Conservation (phyloP, 2,113 vertebrate genomes). For the Carollia perspicillata region DNA sequence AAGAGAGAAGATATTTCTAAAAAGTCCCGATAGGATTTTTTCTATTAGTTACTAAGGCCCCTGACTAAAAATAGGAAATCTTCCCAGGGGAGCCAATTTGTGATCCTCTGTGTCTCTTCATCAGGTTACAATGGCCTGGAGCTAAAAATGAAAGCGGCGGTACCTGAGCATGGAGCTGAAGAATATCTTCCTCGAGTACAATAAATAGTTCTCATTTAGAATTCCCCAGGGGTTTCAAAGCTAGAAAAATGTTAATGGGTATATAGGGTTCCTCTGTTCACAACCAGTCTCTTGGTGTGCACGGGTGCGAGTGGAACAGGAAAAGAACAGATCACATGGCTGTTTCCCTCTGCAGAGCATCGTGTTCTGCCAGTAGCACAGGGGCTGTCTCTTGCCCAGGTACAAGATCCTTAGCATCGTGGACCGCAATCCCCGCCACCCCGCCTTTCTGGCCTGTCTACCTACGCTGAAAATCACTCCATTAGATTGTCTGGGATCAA, state of each 20-base stretch:
- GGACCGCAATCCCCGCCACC: no score
- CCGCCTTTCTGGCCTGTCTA: not conserved
- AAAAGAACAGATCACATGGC: rapidly evolving
- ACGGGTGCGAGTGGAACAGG: not conserved
- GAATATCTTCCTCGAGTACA: not conserved
- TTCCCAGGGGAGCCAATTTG: slow-evolving; percentile 31
- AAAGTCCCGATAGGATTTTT: not conserved
- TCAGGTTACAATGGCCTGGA: slow-evolving; percentile 30
- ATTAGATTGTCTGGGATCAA: not conserved
- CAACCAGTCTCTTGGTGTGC: not conserved
- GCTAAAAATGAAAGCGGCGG: slow-evolving; percentile 35
- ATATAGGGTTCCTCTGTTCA: not conserved
- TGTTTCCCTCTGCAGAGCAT: not conserved
- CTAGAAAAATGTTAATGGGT: not conserved
- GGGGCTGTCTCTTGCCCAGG: rapidly evolving
- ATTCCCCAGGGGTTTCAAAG: not conserved
- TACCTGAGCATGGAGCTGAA: not conserved
- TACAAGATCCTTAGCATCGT: not conserved
- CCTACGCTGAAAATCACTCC: not conserved
- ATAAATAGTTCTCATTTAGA: slow-evolving; percentile 23
- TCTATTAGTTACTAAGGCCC: not conserved
- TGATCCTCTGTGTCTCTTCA: not conserved
- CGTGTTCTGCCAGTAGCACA: not conserved
- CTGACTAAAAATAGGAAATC: not conserved
- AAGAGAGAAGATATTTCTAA: not conserved